Evolutionary conservation across 2,797 vertebrate species (phyloP).

Genomic region (Xiphophorus birchmanni): DNA sequence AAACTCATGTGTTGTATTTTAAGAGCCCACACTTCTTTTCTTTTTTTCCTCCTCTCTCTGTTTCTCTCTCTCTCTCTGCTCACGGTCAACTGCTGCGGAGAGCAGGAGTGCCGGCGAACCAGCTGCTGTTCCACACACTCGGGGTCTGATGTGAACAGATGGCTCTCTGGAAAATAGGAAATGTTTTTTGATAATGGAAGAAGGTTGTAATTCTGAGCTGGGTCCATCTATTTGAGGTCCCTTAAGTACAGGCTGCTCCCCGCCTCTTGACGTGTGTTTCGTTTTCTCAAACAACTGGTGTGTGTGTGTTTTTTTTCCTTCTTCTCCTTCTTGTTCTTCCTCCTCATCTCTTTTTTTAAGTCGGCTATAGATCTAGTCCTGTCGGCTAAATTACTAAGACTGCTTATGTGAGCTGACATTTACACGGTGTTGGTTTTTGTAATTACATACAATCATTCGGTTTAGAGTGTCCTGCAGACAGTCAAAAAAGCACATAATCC

Average conservation of each 20-base stretch:
- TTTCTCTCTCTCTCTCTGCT: conserved; percentile 20
- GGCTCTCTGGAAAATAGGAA: conserved; percentile 65
- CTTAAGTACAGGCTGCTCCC: conserved; percentile 65
- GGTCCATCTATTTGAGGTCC: conserved; percentile 66
- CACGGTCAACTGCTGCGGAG: conserved; percentile 49
- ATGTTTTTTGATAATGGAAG: conserved; percentile 69
- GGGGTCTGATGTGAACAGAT: conserved; percentile 48
- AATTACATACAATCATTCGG: conserved; percentile 18
- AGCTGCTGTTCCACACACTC: conserved; percentile 41
- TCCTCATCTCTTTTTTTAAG: conserved; percentile 12
- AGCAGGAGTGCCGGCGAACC: conserved; percentile 33
- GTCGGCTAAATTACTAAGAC: conserved; percentile 21
- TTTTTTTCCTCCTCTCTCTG: no score
- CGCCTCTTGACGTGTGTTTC: conserved; percentile 29
- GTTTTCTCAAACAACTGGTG: conserved; percentile 48
- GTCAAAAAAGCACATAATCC: conserved; percentile 25
- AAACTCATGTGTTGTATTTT: conserved; percentile 69
- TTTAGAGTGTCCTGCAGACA: conserved; percentile 14
- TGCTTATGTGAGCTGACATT: conserved; percentile 20
- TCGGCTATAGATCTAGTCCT: conserved; percentile 15
- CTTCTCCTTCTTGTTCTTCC: no score
- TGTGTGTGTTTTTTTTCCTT: neutral
- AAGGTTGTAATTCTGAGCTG: conserved; percentile 75
- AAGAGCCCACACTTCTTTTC: conserved; percentile 7
- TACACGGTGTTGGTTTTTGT: conserved; percentile 26